Base-by-base conservation (phyloP, 2,888 invertebrate species). In the Tipula unca region DNA sequence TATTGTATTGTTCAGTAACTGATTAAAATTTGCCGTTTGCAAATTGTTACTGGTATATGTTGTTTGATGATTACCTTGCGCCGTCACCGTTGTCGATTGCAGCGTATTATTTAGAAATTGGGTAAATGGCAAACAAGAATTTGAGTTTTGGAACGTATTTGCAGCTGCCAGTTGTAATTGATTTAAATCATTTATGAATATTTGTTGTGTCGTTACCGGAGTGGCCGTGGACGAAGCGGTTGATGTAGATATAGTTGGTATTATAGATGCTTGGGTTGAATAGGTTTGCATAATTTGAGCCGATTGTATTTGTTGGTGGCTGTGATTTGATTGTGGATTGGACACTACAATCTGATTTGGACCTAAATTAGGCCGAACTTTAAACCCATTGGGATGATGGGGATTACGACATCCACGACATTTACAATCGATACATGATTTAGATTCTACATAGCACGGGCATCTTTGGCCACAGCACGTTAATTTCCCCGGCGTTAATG, bases 401-500 rank as follows among this genome's bases (percentile, higher is more conserved):
- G 98, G 98, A 92, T 98, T 98, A 88, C 97, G 93, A 90, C 98
- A 98, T 0, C 98, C 98, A 89, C 96, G 93, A 91, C 98, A 98
- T 90, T 96, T 95, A 91, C 98, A 98, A 88, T 96, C 96, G 5
- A 95, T 93, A 89, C 98, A 98, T 0, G 96, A 95, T 90, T 96
- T 96, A 87, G 96, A 95, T 87, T 96, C 96, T 3, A 97, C 96
- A 90, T 98, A 98, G 91, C 98, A 98, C 0, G 97, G 97, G 91
- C 98, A 98, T 87, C 98, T 92, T 89, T 97, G 97, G 0, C 98
- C 98, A 89, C 98, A 97, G 89, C 98, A 98, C 0, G 98, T 98
- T 82, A 97, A 91, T 90, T 96, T 97, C 3, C 97, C 97, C 0
- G 97, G 97, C 20, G 95, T 95, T 0, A 96, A 94, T 0, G 97